Base-by-base conservation (phyloP, 2,888 invertebrate genomes). In the Sarcophaga variegata region DNA sequence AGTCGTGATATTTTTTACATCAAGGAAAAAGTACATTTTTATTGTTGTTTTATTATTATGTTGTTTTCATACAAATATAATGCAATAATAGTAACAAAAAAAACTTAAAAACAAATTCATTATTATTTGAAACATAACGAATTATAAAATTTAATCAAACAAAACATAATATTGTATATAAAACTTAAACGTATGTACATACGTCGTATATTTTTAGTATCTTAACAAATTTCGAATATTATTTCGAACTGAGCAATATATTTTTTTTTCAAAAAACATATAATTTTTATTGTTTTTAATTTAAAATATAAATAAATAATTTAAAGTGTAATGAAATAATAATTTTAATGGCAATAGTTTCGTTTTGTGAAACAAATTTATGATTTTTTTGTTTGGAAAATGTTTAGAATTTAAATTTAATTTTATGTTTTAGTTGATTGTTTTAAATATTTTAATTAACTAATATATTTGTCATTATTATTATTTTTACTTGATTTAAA, bases 21-120 rank as follows among this genome's bases (percentile, higher is more conserved):
- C 84, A 49, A 87, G 84, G 76, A 87, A 71, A 84, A 82, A 76
- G 62, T 84, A 76, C 20, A 60, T 81, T 79, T 82, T 82, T 78
- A 66, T 83, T 72, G 12, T 78, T 79, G 12, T 71, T 64, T 72
- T 54, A 14, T 54, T 54, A 54, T 85, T 70, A 27, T 62, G 45
- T 25, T 85, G 22, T 70, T 64, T 60, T 63, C 47, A 71, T 63
- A 66, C 45, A 71, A 70, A 69, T 70, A 75, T 76, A 81, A 76
- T 69, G 79, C 14, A 76, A 74, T 84, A 81, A 74, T 72, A 83
- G 66, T 64, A 80, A 75, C 71, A 82, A 81, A 85, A 85, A 67
- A 78, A 67, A 70, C 60, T 54, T 76, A 76, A 81, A 47, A 60
- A 20, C 66, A 1, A 62, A 17, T 63, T 37, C 49, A 47, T 20